Evolutionary conservation across 2,113 vertebrate genomes (phyloP).

Genomic region (Cinclus mexicanus): DNA sequence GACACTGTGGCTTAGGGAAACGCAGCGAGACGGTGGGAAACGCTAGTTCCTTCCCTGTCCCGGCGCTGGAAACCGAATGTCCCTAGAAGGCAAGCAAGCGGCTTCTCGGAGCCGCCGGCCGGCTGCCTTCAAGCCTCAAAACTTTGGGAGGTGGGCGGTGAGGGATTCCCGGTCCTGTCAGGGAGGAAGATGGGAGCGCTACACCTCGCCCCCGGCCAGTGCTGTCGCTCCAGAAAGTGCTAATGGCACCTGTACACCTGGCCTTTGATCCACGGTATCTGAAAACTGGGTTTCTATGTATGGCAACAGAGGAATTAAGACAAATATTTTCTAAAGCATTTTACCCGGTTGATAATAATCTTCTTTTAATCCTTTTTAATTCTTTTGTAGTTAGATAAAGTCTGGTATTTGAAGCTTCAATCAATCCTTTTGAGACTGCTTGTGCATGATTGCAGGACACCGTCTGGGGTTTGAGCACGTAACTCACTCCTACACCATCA

Average conservation of each 20-base stretch:
- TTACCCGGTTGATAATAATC: background rate
- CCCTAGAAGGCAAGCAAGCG: background rate
- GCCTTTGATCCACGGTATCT: background rate
- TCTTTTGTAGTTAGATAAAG: background rate
- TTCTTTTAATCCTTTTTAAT: background rate
- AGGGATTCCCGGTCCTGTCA: background rate
- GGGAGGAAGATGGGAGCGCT: background rate
- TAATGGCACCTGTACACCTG: accelerated
- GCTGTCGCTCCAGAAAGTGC: background rate
- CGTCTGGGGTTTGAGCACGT: background rate
- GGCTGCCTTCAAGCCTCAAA: background rate
- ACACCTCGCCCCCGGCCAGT: too few species aligned
- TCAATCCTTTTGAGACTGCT: background rate
- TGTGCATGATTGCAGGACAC: background rate
- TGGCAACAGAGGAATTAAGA: background rate
- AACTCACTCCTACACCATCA: background rate
- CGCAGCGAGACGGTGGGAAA: background rate
- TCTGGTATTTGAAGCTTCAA: background rate
- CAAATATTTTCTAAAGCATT: background rate
- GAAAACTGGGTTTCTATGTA: background rate
- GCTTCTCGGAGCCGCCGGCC: background rate
- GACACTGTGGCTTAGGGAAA: background rate
- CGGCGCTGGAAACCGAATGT: background rate
- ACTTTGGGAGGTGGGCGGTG: background rate
- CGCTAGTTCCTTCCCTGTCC: too few species aligned